Evolutionary conservation across 2,113 vertebrate species (phyloP).

Genomic region (Eretmochelys imbricata): DNA sequence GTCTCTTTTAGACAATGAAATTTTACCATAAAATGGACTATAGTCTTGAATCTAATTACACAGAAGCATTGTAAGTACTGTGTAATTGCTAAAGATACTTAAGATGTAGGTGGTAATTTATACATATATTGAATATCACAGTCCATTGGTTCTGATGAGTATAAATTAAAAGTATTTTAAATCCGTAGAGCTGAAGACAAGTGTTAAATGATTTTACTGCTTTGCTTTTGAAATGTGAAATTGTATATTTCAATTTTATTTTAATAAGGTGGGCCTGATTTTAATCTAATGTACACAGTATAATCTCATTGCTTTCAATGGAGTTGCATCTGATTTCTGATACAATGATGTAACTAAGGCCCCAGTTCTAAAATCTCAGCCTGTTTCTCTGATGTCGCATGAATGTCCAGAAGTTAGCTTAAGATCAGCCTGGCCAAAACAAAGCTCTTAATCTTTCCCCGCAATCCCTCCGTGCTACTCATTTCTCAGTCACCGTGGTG

Average conservation of each 20-base stretch:
- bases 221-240: neutral
- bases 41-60: neutral
- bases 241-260: neutral
- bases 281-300: neutral
- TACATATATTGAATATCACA: neutral
- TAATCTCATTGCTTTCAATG: neutral
- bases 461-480: no score
- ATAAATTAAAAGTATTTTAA: neutral
- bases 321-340: neutral
- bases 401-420: no score
- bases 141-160: neutral
- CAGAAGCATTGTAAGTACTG: conserved; percentile 46
- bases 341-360: neutral
- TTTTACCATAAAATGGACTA: conserved; percentile 54
- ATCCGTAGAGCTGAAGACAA: neutral
- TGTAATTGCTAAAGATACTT: neutral
- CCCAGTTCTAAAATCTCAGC: neutral
- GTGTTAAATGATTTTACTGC: neutral
- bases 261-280: neutral
- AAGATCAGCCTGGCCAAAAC: no score
- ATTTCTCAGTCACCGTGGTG: no score
- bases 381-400: neutral
- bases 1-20: conserved; percentile 25
- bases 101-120: neutral
- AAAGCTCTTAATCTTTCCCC: no score